A percentile compares a stretch with the other conserved stretches of the same genome.
phyloP scores from a whole-genome alignment of 2,888 invertebrate species.

The Lissocephala sabroskyi region DNA sequence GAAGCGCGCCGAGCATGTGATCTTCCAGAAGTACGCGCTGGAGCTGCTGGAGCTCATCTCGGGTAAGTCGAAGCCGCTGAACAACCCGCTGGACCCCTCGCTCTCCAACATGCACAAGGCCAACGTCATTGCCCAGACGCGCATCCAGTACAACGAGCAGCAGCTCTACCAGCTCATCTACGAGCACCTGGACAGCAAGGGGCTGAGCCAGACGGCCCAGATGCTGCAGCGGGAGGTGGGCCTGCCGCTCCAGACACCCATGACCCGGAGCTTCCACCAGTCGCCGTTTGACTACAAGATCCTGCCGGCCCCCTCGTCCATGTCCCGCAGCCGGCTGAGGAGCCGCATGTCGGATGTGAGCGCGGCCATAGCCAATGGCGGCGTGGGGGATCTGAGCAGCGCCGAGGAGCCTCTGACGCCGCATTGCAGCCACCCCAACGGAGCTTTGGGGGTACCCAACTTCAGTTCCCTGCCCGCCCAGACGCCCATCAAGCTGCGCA shows the following conservation, averaged over 20 bases:
- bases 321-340: constrained; percentile 62
- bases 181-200: constrained; percentile 86
- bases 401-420: constrained; percentile 25
- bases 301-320: constrained; percentile 47
- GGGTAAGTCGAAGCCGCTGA: constrained; percentile 86
- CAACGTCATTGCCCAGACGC: constrained; percentile 96
- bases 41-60: constrained; percentile 92
- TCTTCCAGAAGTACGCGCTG: constrained; percentile 94
- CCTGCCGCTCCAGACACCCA: constrained; percentile 73
- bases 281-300: constrained; percentile 71
- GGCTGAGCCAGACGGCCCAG: constrained; percentile 81
- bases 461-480: constrained; percentile 35
- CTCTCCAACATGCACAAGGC: constrained; percentile 92
- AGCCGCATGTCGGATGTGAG: constrained; percentile 69
- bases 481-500: constrained; percentile 46
- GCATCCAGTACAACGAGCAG: constrained; percentile 94
- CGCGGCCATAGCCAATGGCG: constrained; percentile 36
- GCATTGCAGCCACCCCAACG: constrained; percentile 8
- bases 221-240: constrained; percentile 84
- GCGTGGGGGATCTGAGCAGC: constrained; percentile 19
- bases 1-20: constrained; percentile 94
- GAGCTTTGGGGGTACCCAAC: constrained; percentile 26
- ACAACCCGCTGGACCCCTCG: constrained; percentile 87
- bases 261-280: constrained; percentile 68
- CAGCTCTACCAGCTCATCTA: constrained; percentile 94